phyloP scores from a whole-genome alignment of 2,113 vertebrate species.

The Candoia aspera region DNA sequence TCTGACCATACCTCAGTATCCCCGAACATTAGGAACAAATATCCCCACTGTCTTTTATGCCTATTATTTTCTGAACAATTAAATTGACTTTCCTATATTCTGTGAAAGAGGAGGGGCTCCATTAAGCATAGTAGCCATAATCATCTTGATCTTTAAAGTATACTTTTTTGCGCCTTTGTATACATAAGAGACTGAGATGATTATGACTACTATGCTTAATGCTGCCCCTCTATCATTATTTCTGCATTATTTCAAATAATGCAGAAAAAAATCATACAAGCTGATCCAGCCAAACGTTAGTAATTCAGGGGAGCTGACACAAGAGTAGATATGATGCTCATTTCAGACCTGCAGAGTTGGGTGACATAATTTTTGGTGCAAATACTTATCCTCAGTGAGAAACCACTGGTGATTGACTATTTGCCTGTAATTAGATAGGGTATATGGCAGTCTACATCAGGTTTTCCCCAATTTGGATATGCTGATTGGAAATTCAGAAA shows the following conservation, averaged over 20 bases:
- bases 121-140: background rate
- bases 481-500: background rate
- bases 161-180: background rate
- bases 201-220: background rate
- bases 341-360: background rate
- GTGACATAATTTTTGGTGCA: background rate
- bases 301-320: background rate
- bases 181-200: background rate
- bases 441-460: background rate
- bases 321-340: background rate
- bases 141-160: background rate
- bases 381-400: background rate
- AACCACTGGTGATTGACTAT: too few species aligned
- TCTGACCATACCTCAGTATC: background rate
- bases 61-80: background rate
- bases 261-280: background rate
- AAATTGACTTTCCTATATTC: background rate
- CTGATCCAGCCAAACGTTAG: background rate
- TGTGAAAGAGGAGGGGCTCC: background rate
- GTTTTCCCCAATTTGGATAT: background rate
- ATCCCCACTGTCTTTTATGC: background rate
- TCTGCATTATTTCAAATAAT: background rate
- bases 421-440: too few species aligned
- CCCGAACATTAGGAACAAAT: background rate
- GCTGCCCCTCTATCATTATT: background rate